These are phyloP conservation scores for Trichoplusia ni DNA, from an alignment of 1,140 invertebrate species.

Conservation along the genomic window DNA sequence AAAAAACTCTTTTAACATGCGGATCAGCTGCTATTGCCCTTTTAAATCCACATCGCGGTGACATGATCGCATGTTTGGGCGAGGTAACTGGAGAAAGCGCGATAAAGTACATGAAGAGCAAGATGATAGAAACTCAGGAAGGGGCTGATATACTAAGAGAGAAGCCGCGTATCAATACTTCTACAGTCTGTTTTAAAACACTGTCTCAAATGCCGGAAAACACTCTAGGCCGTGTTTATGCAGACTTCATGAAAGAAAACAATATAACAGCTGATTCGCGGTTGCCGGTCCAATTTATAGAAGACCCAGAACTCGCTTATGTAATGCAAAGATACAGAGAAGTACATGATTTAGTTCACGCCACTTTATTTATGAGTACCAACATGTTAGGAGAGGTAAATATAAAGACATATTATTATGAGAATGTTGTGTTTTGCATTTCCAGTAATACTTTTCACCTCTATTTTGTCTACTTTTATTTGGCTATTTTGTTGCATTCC, in stretches of 20 bases:
- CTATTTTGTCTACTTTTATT: no score
- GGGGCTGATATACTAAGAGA: conserved; percentile 88
- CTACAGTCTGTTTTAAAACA: conserved; percentile 89
- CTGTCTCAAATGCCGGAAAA: conserved; percentile 88
- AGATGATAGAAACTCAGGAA: conserved; percentile 86
- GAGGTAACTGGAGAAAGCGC: conserved; percentile 92
- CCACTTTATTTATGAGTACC: conserved; percentile 95
- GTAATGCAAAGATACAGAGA: conserved; percentile 98
- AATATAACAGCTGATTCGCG: conserved; percentile 97
- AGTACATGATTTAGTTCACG: conserved; percentile 97
- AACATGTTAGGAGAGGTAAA: conserved; percentile 92
- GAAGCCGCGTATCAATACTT: conserved; percentile 93
- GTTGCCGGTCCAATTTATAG: conserved; percentile 93
- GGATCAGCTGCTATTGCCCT: conserved; percentile 91
- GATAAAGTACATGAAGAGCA: conserved; percentile 84
- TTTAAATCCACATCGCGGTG: conserved; percentile 88
- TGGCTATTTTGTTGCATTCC: not conserved
- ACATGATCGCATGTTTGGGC: conserved; percentile 97
- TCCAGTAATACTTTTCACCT: not conserved
- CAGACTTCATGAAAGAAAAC: conserved; percentile 90
- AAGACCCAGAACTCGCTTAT: conserved; percentile 95
- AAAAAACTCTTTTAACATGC: conserved; percentile 87
- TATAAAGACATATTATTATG: not conserved
- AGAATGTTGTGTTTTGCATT: not conserved
- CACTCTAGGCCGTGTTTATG: conserved; percentile 93